Evolutionary conservation across 2,888 invertebrate species (phyloP), one percentile per base, ranked within the genome.

Genomic region (Phragmatobia fuliginosa): DNA sequence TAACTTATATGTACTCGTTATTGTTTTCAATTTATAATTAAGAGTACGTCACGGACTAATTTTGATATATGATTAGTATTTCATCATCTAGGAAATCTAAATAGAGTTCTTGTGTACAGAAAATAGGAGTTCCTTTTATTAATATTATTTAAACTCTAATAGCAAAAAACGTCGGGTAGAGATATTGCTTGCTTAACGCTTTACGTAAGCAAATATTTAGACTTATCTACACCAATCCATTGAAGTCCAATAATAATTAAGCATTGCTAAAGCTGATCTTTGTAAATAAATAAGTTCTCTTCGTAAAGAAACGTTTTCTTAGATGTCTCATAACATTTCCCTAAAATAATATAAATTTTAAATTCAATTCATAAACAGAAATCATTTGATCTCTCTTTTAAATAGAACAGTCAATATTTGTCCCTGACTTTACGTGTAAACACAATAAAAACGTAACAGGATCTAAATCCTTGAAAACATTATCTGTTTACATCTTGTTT

Each of bases 391-490:
- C 52, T 6, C 28, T 62, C 28, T 18, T 16, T 32, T 41, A 38
- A 62, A 68, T 28, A 67, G 32, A 67, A 41, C 58, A 59, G 21
- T 28, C 62, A 64, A 68, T 63, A 49, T 68, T 33, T 21, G 63
- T 16, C 11, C 11, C 62, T 16, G 45, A 49, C 28, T 63, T 64
- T 59, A 64, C 59, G 49, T 63, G 31, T 31, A 59, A 63, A 60
- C 45, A 63, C 63, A 59, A 68, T 49, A 18, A 41, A 52, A 58
- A 56, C 52, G 41, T 38, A 62, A 68, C 36, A 32, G 41, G 18
- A 32, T 56, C 21, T 18, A 56, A 31, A 11, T 21, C 10, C 21
- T 38, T 38, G 31, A 52, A 62, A 41, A 41, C 67, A 4, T 62
- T 38, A 10, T 67, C 41, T 62, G 36, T 49, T 61, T 61, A 61